Evolutionary conservation across 2,888 invertebrate species (phyloP).

Genomic region (Amphipoea oculea): DNA sequence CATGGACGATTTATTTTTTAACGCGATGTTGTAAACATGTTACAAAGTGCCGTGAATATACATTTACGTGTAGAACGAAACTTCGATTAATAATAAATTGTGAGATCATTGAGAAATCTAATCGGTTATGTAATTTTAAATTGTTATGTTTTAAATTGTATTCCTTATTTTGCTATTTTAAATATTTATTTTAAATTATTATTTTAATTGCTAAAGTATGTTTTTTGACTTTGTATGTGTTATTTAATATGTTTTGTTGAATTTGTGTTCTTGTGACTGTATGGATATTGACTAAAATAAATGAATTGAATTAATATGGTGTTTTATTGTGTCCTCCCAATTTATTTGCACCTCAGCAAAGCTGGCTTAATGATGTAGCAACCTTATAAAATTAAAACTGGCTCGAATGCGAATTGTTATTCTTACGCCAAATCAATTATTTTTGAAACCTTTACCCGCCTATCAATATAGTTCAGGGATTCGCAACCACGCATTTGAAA

Average conservation of each 20-base stretch:
- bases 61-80: constrained; percentile 2
- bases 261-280: too few species aligned
- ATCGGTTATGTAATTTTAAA: too few species aligned
- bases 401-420: not conserved
- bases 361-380: not conserved
- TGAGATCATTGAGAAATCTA: not conserved
- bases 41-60: constrained; percentile 3
- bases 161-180: too few species aligned
- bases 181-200: too few species aligned
- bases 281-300: too few species aligned
- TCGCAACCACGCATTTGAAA: not conserved
- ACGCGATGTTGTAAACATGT: constrained; percentile 13
- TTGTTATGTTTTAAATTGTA: too few species aligned
- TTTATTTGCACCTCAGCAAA: not conserved
- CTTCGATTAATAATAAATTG: not conserved
- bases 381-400: not conserved
- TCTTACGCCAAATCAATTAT: not conserved
- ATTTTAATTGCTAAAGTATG: too few species aligned
- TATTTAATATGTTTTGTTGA: too few species aligned
- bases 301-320: not conserved
- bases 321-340: not conserved
- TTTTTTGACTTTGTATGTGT: too few species aligned
- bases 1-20: constrained; percentile 28
- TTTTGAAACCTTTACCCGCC: not conserved
- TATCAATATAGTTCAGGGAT: not conserved